phyloP scores from a whole-genome alignment of 2,113 vertebrate genomes.

The Lophochroa leadbeateri region DNA sequence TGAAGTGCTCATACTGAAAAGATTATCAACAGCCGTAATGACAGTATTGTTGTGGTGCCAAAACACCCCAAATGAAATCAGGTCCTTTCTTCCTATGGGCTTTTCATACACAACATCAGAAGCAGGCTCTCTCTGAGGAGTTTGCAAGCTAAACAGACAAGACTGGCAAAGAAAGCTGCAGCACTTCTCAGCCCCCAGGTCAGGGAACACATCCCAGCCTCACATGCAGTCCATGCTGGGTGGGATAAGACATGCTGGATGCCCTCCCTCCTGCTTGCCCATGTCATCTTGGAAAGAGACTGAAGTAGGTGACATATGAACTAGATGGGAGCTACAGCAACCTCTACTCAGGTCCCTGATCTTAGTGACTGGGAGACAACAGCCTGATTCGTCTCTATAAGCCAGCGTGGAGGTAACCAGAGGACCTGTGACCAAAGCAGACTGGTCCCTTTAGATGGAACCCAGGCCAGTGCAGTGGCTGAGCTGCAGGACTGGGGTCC shows the following conservation, averaged over 20 bases:
- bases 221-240: neutral
- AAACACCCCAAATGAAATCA: neutral
- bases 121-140: neutral
- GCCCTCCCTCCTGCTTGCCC: neutral
- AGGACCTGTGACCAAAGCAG: neutral
- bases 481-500: neutral
- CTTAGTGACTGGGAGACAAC: neutral
- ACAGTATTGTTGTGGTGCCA: neutral
- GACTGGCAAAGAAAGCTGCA: neutral
- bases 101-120: neutral
- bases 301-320: neutral
- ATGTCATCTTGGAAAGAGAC: neutral
- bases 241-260: neutral
- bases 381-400: neutral
- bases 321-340: neutral
- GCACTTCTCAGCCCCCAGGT: neutral
- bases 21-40: neutral
- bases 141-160: neutral
- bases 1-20: neutral
- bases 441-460: neutral
- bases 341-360: neutral
- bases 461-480: neutral
- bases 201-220: neutral
- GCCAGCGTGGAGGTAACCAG: neutral
- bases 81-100: neutral